A percentile compares a stretch with the other conserved stretches of the same genome.
Conservation (phyloP, 2,797 vertebrate species). For the Pagetopsis macropterus region DNA sequence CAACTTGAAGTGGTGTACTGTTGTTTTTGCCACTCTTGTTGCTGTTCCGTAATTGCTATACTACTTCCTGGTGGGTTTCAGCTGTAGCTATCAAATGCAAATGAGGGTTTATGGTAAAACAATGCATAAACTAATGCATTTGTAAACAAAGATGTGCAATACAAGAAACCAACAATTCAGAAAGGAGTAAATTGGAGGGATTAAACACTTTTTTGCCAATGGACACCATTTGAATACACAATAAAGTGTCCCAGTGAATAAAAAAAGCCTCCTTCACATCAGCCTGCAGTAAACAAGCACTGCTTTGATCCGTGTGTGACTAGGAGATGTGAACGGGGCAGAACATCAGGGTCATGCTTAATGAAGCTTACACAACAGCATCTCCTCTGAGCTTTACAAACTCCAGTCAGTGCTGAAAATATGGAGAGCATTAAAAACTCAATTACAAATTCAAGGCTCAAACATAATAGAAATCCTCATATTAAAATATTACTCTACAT, state of each 20-base stretch:
- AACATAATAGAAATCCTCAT: slow-evolving; percentile 15
- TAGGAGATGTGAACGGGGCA: slow-evolving; percentile 53
- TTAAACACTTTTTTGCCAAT: slow-evolving; percentile 20
- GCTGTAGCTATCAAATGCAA: slow-evolving; percentile 69
- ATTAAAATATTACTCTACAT: slow-evolving; percentile 30
- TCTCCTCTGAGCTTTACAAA: slow-evolving; percentile 56
- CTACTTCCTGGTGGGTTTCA: slow-evolving; percentile 61
- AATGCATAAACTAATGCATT: slow-evolving; percentile 61
- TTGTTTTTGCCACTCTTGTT: slow-evolving; percentile 44
- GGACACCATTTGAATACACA: slow-evolving; percentile 9
- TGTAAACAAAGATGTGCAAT: slow-evolving; percentile 48
- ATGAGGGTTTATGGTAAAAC: slow-evolving; percentile 63
- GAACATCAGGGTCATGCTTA: slow-evolving; percentile 59
- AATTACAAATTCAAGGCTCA: slow-evolving; percentile 52
- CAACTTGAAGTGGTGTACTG: slow-evolving; percentile 57
- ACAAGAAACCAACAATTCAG: slow-evolving; percentile 40
- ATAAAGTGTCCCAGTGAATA: slow-evolving; percentile 22
- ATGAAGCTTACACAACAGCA: slow-evolving; percentile 65
- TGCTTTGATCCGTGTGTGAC: slow-evolving; percentile 57
- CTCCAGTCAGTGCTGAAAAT: slow-evolving; percentile 33
- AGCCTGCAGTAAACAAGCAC: slow-evolving; percentile 57
- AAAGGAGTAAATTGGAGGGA: slow-evolving; percentile 12
- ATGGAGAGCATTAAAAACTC: slow-evolving; percentile 25
- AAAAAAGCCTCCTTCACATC: slow-evolving; percentile 36
- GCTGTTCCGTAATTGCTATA: slow-evolving; percentile 65